phyloP scores from a whole-genome alignment of 2,113 vertebrate species.

The Charadrius vociferus region DNA sequence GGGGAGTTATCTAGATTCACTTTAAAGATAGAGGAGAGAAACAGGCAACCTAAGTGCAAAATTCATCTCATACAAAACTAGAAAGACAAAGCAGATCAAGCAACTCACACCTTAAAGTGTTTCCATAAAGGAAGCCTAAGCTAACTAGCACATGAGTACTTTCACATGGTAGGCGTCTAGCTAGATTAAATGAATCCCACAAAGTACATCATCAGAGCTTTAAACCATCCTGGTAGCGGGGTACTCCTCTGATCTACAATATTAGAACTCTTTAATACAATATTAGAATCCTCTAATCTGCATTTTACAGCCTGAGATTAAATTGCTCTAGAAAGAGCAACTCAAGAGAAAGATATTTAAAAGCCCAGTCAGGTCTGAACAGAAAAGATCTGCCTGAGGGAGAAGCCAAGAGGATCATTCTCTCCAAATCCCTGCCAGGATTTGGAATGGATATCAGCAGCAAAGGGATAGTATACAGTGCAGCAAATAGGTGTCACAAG shows the following conservation, averaged over 20 bases:
- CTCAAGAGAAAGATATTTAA: neutral
- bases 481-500: neutral
- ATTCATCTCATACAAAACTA: neutral
- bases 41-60: neutral
- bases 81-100: neutral
- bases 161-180: neutral
- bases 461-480: neutral
- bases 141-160: neutral
- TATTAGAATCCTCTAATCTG: neutral
- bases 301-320: neutral
- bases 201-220: neutral
- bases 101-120: neutral
- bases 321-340: neutral
- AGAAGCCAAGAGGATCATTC: neutral
- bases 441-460: neutral
- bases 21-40: neutral
- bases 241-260: neutral
- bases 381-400: neutral
- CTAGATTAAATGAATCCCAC: neutral
- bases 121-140: neutral
- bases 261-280: neutral
- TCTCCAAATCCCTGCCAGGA: neutral
- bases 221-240: neutral
- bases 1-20: neutral
- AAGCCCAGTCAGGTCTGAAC: neutral